Evolutionary conservation across 2,797 vertebrate genomes (phyloP).

Genomic region (Enteromius treurensis): DNA sequence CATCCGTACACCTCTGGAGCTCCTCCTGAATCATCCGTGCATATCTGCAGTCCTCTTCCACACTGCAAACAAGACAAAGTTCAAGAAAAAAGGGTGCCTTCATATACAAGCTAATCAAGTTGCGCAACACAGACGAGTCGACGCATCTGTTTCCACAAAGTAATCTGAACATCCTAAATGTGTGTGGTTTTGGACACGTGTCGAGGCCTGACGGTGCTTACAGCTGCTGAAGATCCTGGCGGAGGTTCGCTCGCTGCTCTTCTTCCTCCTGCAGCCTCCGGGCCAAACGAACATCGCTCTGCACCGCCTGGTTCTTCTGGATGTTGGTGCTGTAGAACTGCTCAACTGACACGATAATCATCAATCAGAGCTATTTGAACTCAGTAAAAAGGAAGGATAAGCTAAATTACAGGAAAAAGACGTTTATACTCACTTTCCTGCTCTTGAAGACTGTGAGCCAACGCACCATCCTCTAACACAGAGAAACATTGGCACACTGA

Average conservation of each 20-base stretch:
- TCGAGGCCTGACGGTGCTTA: conserved; percentile 42
- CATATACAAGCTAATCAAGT: not conserved
- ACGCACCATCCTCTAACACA: conserved; percentile 75
- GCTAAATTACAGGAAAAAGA: not conserved
- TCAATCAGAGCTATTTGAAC: too few relatives aligned
- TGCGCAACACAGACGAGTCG: conserved; percentile 6
- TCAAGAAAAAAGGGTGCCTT: not conserved
- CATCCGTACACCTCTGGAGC: conserved; percentile 72
- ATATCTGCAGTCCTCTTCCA: conserved; percentile 78
- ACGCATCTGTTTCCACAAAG: not conserved
- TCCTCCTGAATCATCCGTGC: conserved; percentile 78
- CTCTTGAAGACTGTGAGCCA: conserved; percentile 80
- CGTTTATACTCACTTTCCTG: conserved; percentile 77
- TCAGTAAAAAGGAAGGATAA: not conserved
- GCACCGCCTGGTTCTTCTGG: conserved; percentile 79
- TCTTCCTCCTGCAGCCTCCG: conserved; percentile 79
- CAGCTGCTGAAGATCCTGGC: conserved; percentile 68
- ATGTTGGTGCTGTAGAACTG: conserved; percentile 81
- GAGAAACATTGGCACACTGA: conserved; percentile 78
- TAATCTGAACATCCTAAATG: not conserved
- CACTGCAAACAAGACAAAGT: conserved; percentile 59
- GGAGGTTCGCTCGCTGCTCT: conserved; percentile 52
- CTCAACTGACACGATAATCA: conserved; percentile 67
- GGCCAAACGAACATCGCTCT: conserved; percentile 77
- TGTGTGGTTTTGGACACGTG: conserved; percentile 10